These are phyloP conservation scores for Mesochorus sp. DNA, from an alignment of 2,888 invertebrate species.

Conservation along the genomic window DNA sequence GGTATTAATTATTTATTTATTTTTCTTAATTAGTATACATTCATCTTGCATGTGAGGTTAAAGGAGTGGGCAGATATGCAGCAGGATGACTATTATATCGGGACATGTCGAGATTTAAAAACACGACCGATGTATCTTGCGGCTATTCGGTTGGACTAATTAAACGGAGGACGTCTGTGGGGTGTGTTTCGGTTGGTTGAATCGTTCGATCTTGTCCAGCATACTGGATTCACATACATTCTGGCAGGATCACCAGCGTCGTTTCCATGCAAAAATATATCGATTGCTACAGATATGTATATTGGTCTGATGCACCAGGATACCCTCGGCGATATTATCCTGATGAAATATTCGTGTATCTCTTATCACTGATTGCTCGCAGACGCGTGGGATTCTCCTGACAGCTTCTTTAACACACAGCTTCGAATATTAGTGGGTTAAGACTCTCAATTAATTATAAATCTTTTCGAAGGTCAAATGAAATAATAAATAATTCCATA, in stretches of 20 bases:
- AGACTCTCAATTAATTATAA: slow-evolving; percentile 14
- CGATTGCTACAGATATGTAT: neutral
- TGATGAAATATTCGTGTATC: slow-evolving; percentile 49
- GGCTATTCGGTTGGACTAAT: slow-evolving; percentile 19
- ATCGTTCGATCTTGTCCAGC: slow-evolving; percentile 30
- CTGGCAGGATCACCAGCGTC: slow-evolving; percentile 24
- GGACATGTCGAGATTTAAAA: neutral
- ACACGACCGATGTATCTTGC: neutral
- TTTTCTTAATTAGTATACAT: no score
- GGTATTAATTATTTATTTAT: no score
- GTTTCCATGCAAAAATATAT: neutral
- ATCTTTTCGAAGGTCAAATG: neutral
- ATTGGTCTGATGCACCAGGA: neutral
- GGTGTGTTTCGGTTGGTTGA: slow-evolving; percentile 12
- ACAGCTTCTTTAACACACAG: slow-evolving; percentile 30
- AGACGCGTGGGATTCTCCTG: slow-evolving; percentile 38
- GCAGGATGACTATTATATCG: neutral
- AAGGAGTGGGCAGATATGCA: neutral
- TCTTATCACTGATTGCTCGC: slow-evolving; percentile 46
- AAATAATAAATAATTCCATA: slow-evolving; percentile 35
- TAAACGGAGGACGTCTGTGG: slow-evolving; percentile 13
- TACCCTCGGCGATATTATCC: slow-evolving; percentile 11
- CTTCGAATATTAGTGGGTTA: neutral
- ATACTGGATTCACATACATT: neutral
- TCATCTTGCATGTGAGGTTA: no score